A percentile compares a stretch with the other conserved stretches of the same genome.
Evolutionary conservation across 92 coral and sea anemone genomes (phyloP).

Genomic region (Umimayanthus kanabou): DNA sequence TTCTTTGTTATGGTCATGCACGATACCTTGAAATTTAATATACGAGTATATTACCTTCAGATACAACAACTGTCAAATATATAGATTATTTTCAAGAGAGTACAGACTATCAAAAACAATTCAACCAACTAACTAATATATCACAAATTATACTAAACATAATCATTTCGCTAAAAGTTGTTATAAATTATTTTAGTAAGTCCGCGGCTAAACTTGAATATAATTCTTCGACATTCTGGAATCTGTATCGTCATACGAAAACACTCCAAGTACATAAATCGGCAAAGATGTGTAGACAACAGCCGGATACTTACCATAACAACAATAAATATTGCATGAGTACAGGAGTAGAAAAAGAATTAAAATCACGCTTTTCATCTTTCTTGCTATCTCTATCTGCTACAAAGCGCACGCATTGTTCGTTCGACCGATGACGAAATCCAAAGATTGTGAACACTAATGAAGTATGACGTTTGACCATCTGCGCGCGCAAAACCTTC

Average conservation of each 20-base stretch:
- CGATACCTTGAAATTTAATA: too few species aligned
- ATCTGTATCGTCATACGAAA: too few species aligned
- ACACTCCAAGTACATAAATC: too few species aligned
- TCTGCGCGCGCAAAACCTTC: neutral
- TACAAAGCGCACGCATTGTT: neutral
- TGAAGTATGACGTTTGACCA: neutral
- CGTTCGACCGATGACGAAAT: neutral
- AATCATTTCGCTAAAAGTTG: too few species aligned
- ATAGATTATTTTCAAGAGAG: neutral
- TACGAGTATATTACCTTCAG: neutral
- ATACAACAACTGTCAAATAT: neutral
- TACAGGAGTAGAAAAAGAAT: conserved; percentile 10
- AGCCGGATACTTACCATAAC: neutral
- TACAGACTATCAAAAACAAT: neutral
- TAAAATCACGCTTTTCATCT: neutral
- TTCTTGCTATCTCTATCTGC: too few species aligned
- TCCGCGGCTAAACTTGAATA: too few species aligned
- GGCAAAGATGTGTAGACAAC: too few species aligned
- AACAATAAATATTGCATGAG: neutral
- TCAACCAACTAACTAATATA: neutral
- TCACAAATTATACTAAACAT: neutral
- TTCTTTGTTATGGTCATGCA: too few species aligned
- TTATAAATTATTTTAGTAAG: too few species aligned
- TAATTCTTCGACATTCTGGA: too few species aligned
- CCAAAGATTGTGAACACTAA: neutral